Percentiles rank a stretch among this genome's conserved stretches.
Conservation (phyloP, 2,113 vertebrate species). For the Micronisus gabar region DNA sequence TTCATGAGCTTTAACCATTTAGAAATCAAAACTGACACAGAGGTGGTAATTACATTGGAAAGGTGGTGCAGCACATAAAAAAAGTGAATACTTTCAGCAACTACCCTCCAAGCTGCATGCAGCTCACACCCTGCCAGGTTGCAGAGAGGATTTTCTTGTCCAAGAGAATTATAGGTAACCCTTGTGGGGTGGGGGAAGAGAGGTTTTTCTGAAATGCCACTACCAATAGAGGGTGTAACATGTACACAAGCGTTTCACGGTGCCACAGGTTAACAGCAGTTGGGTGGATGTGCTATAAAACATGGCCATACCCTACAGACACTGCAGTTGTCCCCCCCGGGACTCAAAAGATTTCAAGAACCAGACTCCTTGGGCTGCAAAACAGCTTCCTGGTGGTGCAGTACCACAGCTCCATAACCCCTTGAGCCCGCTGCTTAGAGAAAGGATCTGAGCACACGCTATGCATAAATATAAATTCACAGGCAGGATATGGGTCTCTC, state of each 20-base stretch:
- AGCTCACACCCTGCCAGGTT: neutral
- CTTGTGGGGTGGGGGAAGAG: accelerated
- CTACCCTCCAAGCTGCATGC: neutral
- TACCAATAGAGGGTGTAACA: neutral
- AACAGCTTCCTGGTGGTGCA: neutral
- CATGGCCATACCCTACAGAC: neutral
- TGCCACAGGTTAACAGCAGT: neutral
- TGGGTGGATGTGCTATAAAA: neutral
- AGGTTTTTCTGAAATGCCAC: neutral
- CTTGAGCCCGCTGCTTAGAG: neutral
- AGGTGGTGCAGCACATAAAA: neutral
- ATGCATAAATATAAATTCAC: neutral
- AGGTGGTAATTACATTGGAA: neutral
- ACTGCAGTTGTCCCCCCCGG: neutral
- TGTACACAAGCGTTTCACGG: accelerated
- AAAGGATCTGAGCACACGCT: accelerated
- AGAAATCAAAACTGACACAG: neutral
- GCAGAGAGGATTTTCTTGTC: neutral
- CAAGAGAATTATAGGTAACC: neutral
- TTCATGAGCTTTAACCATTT: neutral
- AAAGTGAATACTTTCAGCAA: neutral
- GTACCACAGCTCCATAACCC: neutral
- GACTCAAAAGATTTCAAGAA: neutral
- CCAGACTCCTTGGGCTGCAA: neutral
- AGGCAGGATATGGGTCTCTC: neutral